Evolutionary conservation across 30 jellyfish, hydroid and myxozoan genomes (phyloP), one percentile per base, ranked within the genome.

Genomic region (Aurelia aurita complex sp. Pacific): DNA sequence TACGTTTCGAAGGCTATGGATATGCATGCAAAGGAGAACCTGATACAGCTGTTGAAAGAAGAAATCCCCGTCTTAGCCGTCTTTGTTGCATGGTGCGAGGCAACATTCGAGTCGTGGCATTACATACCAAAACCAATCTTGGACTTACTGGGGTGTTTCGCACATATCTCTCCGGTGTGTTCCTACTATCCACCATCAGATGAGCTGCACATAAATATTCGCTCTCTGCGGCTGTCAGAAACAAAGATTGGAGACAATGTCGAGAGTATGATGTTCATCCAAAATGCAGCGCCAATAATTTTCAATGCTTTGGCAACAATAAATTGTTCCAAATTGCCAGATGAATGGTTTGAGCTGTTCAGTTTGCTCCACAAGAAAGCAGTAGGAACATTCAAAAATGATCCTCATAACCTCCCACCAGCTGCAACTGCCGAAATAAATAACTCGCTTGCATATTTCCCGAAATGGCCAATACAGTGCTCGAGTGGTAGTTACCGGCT

Each of bases 401-500:
- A 16, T 17, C 10, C 38, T 3, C 85, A 74, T 54, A 74, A 33
- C 34, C 85, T 74, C 5, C 74, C 85, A 38, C 66, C 71, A n/a
- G 70, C 85, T 52, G 23, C 36, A 10, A 2, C 2, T 38, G 72
- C 72, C 11, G 71, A 74, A 74, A 16, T 13, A 10, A 54, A 16
- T 4, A 59, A 60, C 23, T 16, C 19, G 2, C 64, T 60, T 23
- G 42, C 68, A 17, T 76, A 19, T 46, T 76, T 76, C 36, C 87
- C 77, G 11, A 76, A 55, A n/a, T 76, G 87, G 87, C 87, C 87
- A 54, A 67, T 23, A 36, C 59, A 32, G 23, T 76, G 76, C 60
- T 76, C 61, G 23, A 69, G 77, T 23, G 87, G 87, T 7, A 0
- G 40, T 32, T 76, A 59, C 54, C 11, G 11, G 54, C 4, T 43